Conservation (phyloP, 2,888 invertebrate genomes). For the Leptothorax acervorum region DNA sequence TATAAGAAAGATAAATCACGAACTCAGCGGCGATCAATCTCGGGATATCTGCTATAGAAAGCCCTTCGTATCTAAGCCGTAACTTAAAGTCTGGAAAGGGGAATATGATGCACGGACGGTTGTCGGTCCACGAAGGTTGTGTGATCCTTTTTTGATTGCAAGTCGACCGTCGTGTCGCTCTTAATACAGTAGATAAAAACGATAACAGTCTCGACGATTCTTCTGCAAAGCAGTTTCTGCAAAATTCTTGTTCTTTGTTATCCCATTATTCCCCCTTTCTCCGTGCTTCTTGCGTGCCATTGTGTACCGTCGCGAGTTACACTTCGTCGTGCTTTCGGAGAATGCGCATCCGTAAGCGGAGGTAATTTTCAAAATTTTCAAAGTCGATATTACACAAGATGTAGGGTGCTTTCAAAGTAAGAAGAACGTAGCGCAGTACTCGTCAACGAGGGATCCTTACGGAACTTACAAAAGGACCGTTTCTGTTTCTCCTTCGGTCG, state of each 20-base stretch:
- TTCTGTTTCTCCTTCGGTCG: not conserved
- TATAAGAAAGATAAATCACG: conserved; percentile 66
- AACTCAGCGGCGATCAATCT: conserved; percentile 68
- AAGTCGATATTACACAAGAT: not conserved
- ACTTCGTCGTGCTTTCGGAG: conserved; percentile 3
- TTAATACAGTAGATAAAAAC: conserved; percentile 23
- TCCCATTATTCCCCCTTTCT: not conserved
- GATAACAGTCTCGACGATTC: not conserved
- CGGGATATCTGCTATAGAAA: conserved; percentile 59
- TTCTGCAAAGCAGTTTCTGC: not conserved
- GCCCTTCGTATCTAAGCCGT: conserved; percentile 69
- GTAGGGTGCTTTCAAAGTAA: conserved; percentile 7
- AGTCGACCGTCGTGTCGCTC: conserved; percentile 8
- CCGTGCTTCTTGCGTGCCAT: not conserved
- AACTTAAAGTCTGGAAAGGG: conserved; percentile 71
- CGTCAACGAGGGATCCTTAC: not conserved
- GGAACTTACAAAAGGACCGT: conserved; percentile 43
- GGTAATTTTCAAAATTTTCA: not conserved
- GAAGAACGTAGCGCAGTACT: not conserved
- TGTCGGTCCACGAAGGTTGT: conserved; percentile 62
- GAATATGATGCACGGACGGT: conserved; percentile 56
- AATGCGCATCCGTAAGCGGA: not conserved
- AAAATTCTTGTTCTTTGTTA: conserved; percentile 27
- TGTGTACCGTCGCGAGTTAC: not conserved
- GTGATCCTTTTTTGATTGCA: conserved; percentile 81